A percentile compares a stretch with the other conserved stretches of the same genome.
phyloP scores from a whole-genome alignment of 2,797 vertebrate genomes.

The Luscinia luscinia region DNA sequence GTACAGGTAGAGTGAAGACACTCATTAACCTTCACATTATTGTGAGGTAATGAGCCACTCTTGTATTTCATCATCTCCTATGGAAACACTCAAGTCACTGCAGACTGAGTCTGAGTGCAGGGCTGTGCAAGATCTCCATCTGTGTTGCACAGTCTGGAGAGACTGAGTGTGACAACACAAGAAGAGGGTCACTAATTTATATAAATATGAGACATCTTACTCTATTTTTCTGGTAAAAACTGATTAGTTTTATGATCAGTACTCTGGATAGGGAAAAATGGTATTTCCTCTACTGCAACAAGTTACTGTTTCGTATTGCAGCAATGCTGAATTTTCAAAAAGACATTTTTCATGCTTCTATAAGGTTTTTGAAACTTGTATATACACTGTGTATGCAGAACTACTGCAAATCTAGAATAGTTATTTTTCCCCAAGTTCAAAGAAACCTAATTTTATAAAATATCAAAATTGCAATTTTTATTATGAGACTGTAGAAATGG shows the following conservation, averaged over 20 bases:
- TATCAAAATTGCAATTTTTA: background rate
- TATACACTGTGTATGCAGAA: background rate
- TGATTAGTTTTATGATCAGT: background rate
- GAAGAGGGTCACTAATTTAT: background rate
- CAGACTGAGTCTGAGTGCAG: background rate
- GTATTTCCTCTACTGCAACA: background rate
- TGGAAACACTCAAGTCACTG: background rate
- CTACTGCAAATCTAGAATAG: background rate
- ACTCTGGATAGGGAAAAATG: background rate
- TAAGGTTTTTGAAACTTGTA: background rate
- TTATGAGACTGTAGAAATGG: background rate
- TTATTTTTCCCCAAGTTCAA: background rate
- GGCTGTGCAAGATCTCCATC: background rate
- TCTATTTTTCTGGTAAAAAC: background rate
- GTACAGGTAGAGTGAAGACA: background rate
- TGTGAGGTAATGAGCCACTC: slow-evolving; percentile 20
- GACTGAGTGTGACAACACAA: background rate
- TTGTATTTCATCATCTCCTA: background rate
- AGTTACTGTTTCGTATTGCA: background rate
- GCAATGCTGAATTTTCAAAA: background rate
- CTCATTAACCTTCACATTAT: slow-evolving; percentile 23
- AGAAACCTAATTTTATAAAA: background rate
- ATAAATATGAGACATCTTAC: background rate
- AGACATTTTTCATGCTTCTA: background rate
- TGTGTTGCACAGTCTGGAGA: background rate